A percentile compares a stretch with the other conserved stretches of the same genome.
Conservation (phyloP, 2,113 vertebrate genomes). For the Cromileptes altivelis region DNA sequence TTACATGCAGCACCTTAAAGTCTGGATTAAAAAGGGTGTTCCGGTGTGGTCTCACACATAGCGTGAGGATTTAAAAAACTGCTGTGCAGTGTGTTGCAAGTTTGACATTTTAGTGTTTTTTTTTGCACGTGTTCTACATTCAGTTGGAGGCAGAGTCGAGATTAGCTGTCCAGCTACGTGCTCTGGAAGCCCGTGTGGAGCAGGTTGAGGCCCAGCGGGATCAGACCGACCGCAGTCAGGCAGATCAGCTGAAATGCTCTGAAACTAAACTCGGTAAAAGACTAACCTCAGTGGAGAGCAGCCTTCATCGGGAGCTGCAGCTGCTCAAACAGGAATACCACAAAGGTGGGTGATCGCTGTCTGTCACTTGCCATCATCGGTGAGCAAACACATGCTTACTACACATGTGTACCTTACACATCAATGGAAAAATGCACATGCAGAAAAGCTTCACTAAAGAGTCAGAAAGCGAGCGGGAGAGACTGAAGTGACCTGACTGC, state of each 20-base stretch:
- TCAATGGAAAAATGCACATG: constrained; percentile 34
- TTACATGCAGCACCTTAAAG: neutral
- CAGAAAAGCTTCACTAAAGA: neutral
- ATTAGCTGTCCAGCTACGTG: constrained; percentile 74
- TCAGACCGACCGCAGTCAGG: constrained; percentile 52
- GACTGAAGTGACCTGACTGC: neutral
- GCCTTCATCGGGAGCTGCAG: constrained; percentile 85
- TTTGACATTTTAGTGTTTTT: neutral
- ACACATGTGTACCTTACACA: neutral
- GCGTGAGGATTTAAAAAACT: neutral
- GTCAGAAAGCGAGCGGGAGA: neutral
- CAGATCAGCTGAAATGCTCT: constrained; percentile 73
- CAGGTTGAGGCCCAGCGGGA: constrained; percentile 71
- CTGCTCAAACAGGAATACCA: constrained; percentile 87
- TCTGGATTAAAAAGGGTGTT: neutral
- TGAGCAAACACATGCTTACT: constrained; percentile 50
- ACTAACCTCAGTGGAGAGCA: constrained; percentile 83
- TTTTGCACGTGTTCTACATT: constrained; percentile 46
- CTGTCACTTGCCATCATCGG: constrained; percentile 47
- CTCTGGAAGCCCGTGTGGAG: constrained; percentile 79
- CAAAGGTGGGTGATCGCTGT: constrained; percentile 81
- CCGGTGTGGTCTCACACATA: neutral
- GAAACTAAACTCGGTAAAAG: constrained; percentile 81
- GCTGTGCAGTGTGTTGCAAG: neutral
- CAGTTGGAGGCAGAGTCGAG: constrained; percentile 81